Percentiles rank a stretch among this genome's conserved stretches.
phyloP scores from a whole-genome alignment of 1,140 invertebrate genomes.

The Helicoverpa zea region DNA sequence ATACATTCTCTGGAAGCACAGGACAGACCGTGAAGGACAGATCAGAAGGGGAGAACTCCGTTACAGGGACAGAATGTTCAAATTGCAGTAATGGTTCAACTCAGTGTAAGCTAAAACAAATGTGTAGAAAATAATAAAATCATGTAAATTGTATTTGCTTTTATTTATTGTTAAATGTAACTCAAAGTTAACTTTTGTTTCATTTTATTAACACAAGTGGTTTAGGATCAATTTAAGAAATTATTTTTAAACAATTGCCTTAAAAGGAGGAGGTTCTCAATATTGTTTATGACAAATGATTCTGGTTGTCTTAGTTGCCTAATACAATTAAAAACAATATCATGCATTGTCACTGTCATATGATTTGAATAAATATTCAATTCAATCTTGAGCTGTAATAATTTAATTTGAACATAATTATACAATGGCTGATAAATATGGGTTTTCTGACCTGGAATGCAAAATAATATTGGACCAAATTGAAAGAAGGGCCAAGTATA shows the following conservation, averaged over 20 bases:
- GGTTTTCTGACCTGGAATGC: conserved; percentile 74
- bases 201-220: too few species aligned
- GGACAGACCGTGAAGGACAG: conserved; percentile 87
- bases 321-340: neutral
- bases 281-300: neutral
- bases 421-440: conserved; percentile 59
- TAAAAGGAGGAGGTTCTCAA: too few species aligned
- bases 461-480: conserved; percentile 87
- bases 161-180: conserved; percentile 17
- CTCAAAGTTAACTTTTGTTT: too few species aligned
- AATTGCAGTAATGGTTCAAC: conserved; percentile 52
- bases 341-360: neutral
- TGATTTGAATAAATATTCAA: neutral
- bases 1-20: conserved; percentile 86
- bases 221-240: too few species aligned
- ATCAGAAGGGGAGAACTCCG: conserved; percentile 90
- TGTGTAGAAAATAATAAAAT: conserved; percentile 49
- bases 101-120: conserved; percentile 43
- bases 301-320: neutral
- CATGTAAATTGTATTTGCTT: conserved; percentile 27
- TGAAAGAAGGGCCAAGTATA: conserved; percentile 85
- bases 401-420: conserved; percentile 31
- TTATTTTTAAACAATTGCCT: too few species aligned
- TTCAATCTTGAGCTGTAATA: neutral
- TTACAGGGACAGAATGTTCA: conserved; percentile 90